Base-by-base conservation (phyloP, 1,140 invertebrate genomes). In the Holcopasites calliopsidis region DNA sequence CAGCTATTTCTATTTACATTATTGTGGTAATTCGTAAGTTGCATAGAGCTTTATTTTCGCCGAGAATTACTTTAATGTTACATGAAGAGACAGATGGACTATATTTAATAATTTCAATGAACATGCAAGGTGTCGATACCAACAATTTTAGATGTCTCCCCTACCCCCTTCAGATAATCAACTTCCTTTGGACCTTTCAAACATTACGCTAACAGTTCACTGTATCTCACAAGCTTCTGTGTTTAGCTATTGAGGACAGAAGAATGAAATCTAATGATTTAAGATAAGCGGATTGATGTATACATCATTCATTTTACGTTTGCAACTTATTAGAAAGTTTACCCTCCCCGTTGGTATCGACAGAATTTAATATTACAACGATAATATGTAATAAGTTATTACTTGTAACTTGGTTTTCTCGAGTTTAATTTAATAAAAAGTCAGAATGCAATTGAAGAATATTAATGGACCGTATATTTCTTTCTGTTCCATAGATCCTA, bases 1-100 rank as follows among this genome's bases (percentile, higher is more conserved):
- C 87, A 90, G 89, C 78, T 87, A 84, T 88, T 88, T 85, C 85
- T 89, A 90, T 88, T 88, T 86, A 82, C 83, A 88, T 87, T 85
- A 82, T 88, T 87, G 80, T 68, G 80, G 62, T 80, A 86, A 77
- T 86, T 82, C 61, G 60, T 76, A 83, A 85, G 66, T 79, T 64
- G 44, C 47, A 57, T 75, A 61, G 65, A 66, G 55, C 52, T 76
- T 80, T 77, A 75, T 70, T 82, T 68, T 81, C 40, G 64, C 23
- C 18, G 58, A 66, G 65, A 42, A 47, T 61, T 74, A 38, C 47
- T 76, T 77, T 57, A 23, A 70, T 42, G 44, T 66, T 58, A 69
- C 50, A 49, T 52, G 49, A 47, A 62, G 47, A 31, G 57, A 33
- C 10, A 68, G 23, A 40, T 58, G 40, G 13, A 58, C 28, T 28